A percentile compares a stretch with the other conserved stretches of the same genome.
These are phyloP conservation scores for Nothoprocta pentlandii DNA, from an alignment of 2,113 vertebrate genomes.

Conservation along the genomic window DNA sequence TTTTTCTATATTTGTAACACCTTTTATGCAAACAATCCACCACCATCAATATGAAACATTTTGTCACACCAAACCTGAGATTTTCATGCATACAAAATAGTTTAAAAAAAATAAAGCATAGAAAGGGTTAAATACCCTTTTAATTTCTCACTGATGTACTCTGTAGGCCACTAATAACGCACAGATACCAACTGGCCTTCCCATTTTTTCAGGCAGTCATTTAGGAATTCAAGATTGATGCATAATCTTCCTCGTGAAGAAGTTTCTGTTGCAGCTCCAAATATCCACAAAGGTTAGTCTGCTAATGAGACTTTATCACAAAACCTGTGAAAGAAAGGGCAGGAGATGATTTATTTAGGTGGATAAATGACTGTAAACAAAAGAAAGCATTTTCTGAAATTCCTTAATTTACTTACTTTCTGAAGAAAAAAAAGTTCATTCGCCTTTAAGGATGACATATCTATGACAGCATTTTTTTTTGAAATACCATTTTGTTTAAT, in stretches of 20 bases:
- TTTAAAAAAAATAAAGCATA: neutral
- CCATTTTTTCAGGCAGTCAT: neutral
- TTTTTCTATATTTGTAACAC: neutral
- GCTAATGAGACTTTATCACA: neutral
- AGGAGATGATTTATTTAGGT: neutral
- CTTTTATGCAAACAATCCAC: neutral
- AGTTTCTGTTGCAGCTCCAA: neutral
- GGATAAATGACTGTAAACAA: neutral
- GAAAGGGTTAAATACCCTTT: neutral
- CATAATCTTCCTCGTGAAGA: neutral
- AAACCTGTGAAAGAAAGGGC: neutral
- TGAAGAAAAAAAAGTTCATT: neutral
- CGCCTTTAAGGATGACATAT: conserved; percentile 32
- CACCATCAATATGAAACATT: neutral
- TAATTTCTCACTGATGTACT: neutral
- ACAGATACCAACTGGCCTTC: neutral
- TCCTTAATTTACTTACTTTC: neutral
- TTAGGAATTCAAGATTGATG: neutral
- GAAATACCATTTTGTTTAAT: conserved; percentile 56
- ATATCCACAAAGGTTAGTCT: neutral
- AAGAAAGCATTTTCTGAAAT: neutral
- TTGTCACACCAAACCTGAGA: neutral
- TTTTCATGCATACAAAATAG: neutral
- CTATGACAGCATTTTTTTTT: neutral
- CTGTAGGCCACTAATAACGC: neutral